phyloP scores from a whole-genome alignment of 2,797 vertebrate species.

The Emydoidea blandingii region DNA sequence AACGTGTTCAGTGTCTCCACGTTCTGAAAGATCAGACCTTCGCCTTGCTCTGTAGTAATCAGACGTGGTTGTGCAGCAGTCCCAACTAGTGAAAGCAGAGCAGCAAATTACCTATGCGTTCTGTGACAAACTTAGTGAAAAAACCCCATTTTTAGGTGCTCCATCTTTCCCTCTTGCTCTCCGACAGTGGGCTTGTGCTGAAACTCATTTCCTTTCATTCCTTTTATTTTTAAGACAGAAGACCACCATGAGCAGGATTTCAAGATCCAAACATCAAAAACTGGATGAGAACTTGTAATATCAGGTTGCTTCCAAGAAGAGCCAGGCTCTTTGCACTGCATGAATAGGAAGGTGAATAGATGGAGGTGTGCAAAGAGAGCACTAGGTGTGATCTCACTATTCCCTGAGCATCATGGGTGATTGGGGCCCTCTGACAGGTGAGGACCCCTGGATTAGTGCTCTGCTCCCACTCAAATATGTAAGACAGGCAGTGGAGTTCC shows the following conservation, averaged over 20 bases:
- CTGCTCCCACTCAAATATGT: neutral
- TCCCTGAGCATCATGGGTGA: neutral
- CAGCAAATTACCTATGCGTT: neutral
- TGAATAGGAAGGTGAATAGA: neutral
- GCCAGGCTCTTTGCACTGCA: neutral
- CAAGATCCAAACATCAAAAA: fast-evolving
- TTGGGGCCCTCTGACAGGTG: neutral
- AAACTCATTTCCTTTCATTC: neutral
- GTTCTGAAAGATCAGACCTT: neutral
- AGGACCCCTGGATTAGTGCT: neutral
- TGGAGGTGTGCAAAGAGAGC: neutral
- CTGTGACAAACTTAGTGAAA: conserved; percentile 21
- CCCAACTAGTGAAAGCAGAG: conserved; percentile 16
- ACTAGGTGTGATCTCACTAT: neutral
- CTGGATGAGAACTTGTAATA: neutral
- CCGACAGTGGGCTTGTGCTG: neutral
- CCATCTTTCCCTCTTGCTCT: neutral
- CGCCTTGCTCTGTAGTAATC: neutral
- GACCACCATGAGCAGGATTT: fast-evolving
- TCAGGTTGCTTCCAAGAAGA: neutral
- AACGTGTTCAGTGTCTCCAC: conserved; percentile 49
- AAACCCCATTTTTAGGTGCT: fast-evolving
- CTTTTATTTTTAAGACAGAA: neutral
- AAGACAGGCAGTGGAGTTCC: neutral
- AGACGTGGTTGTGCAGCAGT: neutral